Conservation (phyloP, 2,113 vertebrate species). For the Eolophus roseicapilla region DNA sequence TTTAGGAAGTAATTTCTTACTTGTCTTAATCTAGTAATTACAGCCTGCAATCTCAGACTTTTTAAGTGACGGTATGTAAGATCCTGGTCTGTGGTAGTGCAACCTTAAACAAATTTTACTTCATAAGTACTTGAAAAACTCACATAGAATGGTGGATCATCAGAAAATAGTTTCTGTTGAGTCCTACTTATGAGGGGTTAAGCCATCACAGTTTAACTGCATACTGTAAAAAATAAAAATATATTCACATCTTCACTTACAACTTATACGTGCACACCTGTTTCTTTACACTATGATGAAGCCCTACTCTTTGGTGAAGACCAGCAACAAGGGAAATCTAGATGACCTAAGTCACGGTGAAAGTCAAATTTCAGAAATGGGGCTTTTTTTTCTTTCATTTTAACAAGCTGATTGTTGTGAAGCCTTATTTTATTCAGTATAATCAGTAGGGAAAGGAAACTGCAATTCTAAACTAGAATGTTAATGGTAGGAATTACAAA, state of each 20-base stretch:
- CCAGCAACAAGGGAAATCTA: not conserved
- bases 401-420: not conserved
- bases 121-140: not conserved
- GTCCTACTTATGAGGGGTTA: not conserved
- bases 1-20: not conserved
- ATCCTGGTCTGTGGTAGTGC: not conserved
- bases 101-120: not conserved
- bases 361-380: not conserved
- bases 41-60: not conserved
- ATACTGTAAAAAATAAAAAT: not conserved
- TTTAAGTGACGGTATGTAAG: not conserved
- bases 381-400: not conserved
- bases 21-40: conserved; percentile 3
- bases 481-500: not conserved
- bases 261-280: not conserved
- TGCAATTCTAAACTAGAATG: not conserved
- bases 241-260: not conserved
- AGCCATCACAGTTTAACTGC: not conserved
- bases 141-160: not conserved
- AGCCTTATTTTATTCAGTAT: not conserved
- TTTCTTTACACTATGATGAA: not conserved
- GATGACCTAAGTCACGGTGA: not conserved
- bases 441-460: not conserved
- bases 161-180: not conserved
- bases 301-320: not conserved